These are phyloP conservation scores for Osmoderma eremita DNA, from an alignment of 2,888 invertebrate genomes.

Conservation along the genomic window DNA sequence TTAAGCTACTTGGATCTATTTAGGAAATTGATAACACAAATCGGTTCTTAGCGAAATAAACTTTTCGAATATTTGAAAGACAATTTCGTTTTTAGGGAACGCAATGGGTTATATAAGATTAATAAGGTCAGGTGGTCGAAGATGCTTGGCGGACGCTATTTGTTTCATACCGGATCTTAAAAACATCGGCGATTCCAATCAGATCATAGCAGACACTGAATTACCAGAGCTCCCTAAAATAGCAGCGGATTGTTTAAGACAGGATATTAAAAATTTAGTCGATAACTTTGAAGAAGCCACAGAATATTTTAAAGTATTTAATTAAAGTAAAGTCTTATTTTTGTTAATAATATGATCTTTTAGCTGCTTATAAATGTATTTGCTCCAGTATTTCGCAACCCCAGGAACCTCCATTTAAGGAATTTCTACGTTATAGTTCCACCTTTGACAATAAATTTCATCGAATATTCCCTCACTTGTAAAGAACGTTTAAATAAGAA, in stretches of 20 bases:
- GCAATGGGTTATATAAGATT: slow-evolving; percentile 96
- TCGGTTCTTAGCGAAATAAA: slow-evolving; percentile 68
- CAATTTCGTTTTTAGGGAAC: slow-evolving; percentile 71
- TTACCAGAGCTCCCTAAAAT: slow-evolving; percentile 71
- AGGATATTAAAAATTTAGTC: slow-evolving; percentile 80
- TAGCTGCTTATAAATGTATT: slow-evolving; percentile 92
- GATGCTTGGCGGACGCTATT: slow-evolving; percentile 91
- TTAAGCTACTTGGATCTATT: slow-evolving; percentile 93
- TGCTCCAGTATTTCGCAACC: slow-evolving; percentile 85
- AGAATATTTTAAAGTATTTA: slow-evolving; percentile 53
- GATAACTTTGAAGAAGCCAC: slow-evolving; percentile 68
- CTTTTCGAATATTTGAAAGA: slow-evolving; percentile 8
- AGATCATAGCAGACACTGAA: slow-evolving; percentile 70
- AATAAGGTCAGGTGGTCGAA: slow-evolving; percentile 91
- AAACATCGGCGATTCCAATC: slow-evolving; percentile 67
- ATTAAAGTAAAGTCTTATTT: neutral
- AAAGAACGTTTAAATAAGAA: slow-evolving; percentile 95
- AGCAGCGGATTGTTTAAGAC: slow-evolving; percentile 79
- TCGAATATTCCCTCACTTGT: slow-evolving; percentile 90
- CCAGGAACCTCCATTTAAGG: slow-evolving; percentile 87
- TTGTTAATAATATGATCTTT: slow-evolving; percentile 51
- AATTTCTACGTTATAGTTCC: slow-evolving; percentile 95
- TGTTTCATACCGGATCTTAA: slow-evolving; percentile 88
- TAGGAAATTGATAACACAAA: slow-evolving; percentile 89
- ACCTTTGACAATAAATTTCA: slow-evolving; percentile 91